Conservation (phyloP, 2,888 invertebrate species). For the Melangyna quadrimaculata region DNA sequence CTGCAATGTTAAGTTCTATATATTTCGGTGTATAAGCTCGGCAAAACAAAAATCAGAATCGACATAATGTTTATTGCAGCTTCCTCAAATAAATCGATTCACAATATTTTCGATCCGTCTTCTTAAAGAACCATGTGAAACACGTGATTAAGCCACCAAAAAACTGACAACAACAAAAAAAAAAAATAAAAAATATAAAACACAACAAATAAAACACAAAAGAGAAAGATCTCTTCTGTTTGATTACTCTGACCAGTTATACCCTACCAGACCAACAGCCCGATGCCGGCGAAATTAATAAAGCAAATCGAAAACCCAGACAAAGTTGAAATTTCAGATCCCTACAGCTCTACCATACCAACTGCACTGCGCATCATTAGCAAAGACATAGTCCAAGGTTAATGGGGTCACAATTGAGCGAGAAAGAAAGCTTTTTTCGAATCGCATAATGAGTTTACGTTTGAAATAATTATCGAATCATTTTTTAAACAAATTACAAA, state of each 20-base stretch:
- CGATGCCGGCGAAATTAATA: constrained; percentile 37
- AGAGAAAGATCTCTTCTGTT: constrained; percentile 53
- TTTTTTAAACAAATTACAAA: not conserved
- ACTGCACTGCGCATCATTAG: not conserved
- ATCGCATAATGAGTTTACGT: not conserved
- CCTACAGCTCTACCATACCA: not conserved
- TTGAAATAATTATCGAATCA: not conserved
- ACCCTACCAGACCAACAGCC: not conserved
- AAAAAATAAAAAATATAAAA: constrained; percentile 29
- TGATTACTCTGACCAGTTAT: constrained; percentile 56
- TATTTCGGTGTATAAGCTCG: no score
- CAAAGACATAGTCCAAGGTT: constrained; percentile 42
- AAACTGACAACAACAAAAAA: constrained; percentile 1
- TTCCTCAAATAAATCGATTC: constrained; percentile 68
- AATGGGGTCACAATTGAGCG: constrained; percentile 21
- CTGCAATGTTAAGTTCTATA: not conserved
- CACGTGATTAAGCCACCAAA: constrained; percentile 61
- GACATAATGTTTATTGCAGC: constrained; percentile 65
- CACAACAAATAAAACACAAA: constrained; percentile 7
- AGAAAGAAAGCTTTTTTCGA: not conserved
- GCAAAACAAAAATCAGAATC: constrained; percentile 23
- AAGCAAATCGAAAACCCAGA: constrained; percentile 1
- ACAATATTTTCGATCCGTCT: constrained; percentile 56
- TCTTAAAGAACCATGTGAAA: constrained; percentile 37
- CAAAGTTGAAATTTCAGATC: constrained; percentile 13